phyloP scores from a whole-genome alignment of 1,140 invertebrate genomes.

The Drosophila tropicalis region DNA sequence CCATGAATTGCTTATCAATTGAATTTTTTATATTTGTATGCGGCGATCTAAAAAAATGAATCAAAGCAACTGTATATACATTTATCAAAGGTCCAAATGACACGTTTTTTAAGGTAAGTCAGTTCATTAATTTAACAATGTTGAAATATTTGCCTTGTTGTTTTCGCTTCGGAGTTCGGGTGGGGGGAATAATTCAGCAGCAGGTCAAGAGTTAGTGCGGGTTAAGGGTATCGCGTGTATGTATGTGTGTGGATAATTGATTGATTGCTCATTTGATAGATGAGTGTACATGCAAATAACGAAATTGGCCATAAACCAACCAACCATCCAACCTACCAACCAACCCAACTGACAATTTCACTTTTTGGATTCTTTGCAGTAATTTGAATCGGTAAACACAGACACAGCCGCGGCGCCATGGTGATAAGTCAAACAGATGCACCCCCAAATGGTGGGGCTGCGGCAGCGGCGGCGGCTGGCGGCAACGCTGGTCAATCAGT shows the following conservation, averaged over 20 bases:
- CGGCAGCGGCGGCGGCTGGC: slow-evolving; percentile 6
- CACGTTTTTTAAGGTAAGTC: background rate
- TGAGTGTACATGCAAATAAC: slow-evolving; percentile 28
- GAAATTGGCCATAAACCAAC: background rate
- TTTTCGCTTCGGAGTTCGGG: slow-evolving; percentile 1
- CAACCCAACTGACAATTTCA: slow-evolving; percentile 24
- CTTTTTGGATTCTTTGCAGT: slow-evolving; percentile 58
- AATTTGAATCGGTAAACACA: slow-evolving; percentile 60
- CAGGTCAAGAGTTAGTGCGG: slow-evolving; percentile 37
- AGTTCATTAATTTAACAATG: too few species aligned
- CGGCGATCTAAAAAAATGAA: too few species aligned
- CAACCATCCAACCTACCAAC: background rate
- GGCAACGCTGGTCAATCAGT: slow-evolving; percentile 24
- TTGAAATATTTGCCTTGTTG: background rate
- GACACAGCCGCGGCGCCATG: slow-evolving; percentile 85
- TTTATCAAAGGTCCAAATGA: background rate
- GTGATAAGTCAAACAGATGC: slow-evolving; percentile 87
- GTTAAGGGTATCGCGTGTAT: background rate
- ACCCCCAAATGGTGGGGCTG: slow-evolving; percentile 49
- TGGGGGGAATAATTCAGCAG: slow-evolving; percentile 48
- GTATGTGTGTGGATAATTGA: slow-evolving; percentile 60
- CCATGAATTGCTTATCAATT: background rate
- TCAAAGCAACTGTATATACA: too few species aligned
- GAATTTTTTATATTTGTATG: background rate
- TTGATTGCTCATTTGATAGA: slow-evolving; percentile 71